phyloP scores from a whole-genome alignment of 1,140 invertebrate genomes.

The Gonatopus flavifemur region DNA sequence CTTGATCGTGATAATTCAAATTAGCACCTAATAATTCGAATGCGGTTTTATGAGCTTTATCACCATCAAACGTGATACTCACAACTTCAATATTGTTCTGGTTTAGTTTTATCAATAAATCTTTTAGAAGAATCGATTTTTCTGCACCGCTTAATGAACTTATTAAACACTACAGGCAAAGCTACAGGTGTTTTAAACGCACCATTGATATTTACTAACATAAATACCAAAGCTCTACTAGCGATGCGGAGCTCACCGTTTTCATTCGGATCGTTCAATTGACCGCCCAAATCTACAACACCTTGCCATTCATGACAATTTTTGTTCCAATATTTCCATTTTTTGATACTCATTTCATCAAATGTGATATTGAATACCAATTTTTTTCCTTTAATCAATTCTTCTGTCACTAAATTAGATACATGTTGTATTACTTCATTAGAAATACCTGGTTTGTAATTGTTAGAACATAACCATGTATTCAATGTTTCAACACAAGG shows the following conservation, averaged over 20 bases:
- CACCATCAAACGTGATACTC: no score
- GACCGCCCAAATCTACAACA: slow-evolving; percentile 10
- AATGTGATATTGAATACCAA: slow-evolving; percentile 13
- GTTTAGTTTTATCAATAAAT: slow-evolving; percentile 13
- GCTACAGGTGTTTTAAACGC: slow-evolving; percentile 13
- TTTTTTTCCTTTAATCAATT: slow-evolving; percentile 3
- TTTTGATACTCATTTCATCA: slow-evolving; percentile 14
- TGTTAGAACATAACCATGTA: background rate
- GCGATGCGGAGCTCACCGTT: background rate
- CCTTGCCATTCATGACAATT: slow-evolving; percentile 12
- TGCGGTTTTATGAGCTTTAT: slow-evolving; percentile 1
- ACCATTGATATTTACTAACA: slow-evolving; percentile 17
- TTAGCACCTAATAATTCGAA: slow-evolving; percentile 15
- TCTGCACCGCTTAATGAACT: slow-evolving; percentile 2
- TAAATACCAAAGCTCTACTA: background rate
- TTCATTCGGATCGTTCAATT: background rate
- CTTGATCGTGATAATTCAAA: no score
- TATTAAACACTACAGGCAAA: slow-evolving; percentile 3
- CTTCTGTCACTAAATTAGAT: slow-evolving; percentile 1
- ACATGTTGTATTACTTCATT: slow-evolving; percentile 4
- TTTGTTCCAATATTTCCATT: slow-evolving; percentile 1
- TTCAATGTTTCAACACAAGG: slow-evolving; percentile 10
- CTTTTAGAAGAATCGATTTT: slow-evolving; percentile 17
- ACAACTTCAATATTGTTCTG: slow-evolving; percentile 12
- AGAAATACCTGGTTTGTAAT: no score